Evolutionary conservation across 2,113 vertebrate species (phyloP), one percentile per base, ranked within the genome.

Genomic region (Baryphthengus martii): DNA sequence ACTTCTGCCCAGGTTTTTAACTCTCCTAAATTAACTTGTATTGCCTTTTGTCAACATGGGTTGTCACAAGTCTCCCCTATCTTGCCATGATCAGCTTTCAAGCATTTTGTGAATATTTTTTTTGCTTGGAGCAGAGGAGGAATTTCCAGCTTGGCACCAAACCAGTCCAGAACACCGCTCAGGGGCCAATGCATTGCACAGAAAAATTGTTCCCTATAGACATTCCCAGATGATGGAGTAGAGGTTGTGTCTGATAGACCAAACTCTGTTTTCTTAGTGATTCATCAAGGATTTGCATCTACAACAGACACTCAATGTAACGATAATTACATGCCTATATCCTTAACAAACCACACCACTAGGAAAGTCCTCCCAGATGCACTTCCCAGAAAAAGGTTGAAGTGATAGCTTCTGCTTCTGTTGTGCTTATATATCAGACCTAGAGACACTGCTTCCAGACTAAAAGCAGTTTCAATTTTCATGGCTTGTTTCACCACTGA

Each of bases 251-350:
- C 16, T 70, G 83, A 93, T 81, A 96, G 74, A 90, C 68, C 49
- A 75, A 88, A 81, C 52, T 87, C 42, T 90, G 65, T 89, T 88
- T 95, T 93, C 59, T 61, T 72, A 75, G 53, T 83, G 93, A 95
- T 85, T 94, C 93, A 93, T 56, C 29, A 55, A 53, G 77, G 67
- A 93, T 92, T 91, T 94, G 56, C 58, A 73, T 88, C 67, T 67
- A 52, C 50, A 90, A 75, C 33, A 96, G 87, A 90, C 78, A 96
- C 76, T 18, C 45, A 89, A 74, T 15, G 39, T 24, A 79, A 89
- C n/a, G 88, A 80, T 78, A 96, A 91, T 93, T 94, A 79, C 73
- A 73, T 45, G 33, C 52, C n/a, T 86, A 91, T 86, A 77, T 68
- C 52, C 61, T 91, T 89, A 89, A 81, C 67, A 94, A 95, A 76